Evolutionary conservation across 1,140 invertebrate genomes (phyloP).

Genomic region (Zaprionus ornatus): DNA sequence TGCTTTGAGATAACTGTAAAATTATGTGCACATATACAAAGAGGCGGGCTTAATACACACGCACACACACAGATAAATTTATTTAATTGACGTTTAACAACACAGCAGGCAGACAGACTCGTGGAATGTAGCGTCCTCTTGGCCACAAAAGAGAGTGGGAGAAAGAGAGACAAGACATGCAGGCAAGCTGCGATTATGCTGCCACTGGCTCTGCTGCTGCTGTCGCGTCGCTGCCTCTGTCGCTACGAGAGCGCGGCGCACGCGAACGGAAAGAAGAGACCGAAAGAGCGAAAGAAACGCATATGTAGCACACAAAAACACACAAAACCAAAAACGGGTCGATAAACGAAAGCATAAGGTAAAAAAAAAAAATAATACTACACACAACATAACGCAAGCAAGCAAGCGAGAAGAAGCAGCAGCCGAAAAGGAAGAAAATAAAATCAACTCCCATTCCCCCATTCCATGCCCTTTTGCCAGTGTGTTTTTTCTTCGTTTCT

Average conservation of each 20-base stretch:
- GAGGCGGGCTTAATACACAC: neutral
- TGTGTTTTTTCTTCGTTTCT: conserved; percentile 27
- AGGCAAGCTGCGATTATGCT: conserved; percentile 41
- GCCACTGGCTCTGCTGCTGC: conserved; percentile 5
- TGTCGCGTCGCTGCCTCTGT: conserved; percentile 1
- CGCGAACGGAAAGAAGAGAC: conserved; percentile 28
- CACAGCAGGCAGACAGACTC: neutral
- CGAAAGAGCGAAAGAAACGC: conserved; percentile 43
- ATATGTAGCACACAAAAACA: conserved; percentile 67
- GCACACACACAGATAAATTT: neutral
- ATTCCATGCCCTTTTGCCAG: conserved; percentile 52
- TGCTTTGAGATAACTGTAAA: conserved; percentile 12
- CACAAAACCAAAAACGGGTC: conserved; percentile 71
- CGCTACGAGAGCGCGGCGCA: conserved; percentile 30
- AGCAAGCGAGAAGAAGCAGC: conserved; percentile 24
- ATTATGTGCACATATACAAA: neutral
- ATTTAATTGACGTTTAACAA: conserved; percentile 4
- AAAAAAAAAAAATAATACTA: conserved; percentile 71
- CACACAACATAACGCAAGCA: conserved; percentile 38
- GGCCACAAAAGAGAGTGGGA: neutral
- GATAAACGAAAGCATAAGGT: conserved; percentile 83
- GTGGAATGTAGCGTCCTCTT: conserved; percentile 9
- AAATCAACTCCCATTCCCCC: conserved; percentile 54
- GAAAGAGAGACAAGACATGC: conserved; percentile 2
- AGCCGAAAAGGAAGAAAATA: conserved; percentile 49